Conservation (phyloP, 2,888 invertebrate genomes). For the Oasisia sp. region DNA sequence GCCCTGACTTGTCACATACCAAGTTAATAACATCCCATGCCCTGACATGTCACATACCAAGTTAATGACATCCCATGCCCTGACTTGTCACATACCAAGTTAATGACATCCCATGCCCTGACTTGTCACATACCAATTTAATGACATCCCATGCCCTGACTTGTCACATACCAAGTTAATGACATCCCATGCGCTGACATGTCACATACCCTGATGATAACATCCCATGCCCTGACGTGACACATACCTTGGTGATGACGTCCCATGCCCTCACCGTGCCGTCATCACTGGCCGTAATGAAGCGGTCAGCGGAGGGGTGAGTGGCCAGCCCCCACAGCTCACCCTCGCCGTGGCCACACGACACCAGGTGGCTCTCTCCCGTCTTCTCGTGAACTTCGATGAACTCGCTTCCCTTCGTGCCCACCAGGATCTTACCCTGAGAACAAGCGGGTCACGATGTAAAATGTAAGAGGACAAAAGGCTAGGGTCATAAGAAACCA, state of each 20-base stretch:
- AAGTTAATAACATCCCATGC: too few relatives aligned
- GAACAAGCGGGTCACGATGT: not conserved
- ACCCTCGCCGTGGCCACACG: constrained; percentile 64
- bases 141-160: too few relatives aligned
- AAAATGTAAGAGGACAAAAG: not conserved
- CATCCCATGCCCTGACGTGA: too few relatives aligned
- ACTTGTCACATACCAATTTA: too few relatives aligned
- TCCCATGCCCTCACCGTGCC: constrained; percentile 64
- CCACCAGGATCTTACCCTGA: constrained; percentile 64
- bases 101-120: too few relatives aligned
- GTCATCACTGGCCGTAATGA: constrained; percentile 64
- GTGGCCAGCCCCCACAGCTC: constrained; percentile 64
- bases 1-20: too few relatives aligned
- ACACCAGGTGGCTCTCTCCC: constrained; percentile 52
- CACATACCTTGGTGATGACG: constrained; percentile 54
- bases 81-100: too few relatives aligned
- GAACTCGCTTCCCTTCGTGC: constrained; percentile 63
- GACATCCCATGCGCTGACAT: too few relatives aligned
- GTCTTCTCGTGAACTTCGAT: constrained; percentile 63
- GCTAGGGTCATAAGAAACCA: not conserved
- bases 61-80: too few relatives aligned
- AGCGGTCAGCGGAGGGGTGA: constrained; percentile 56
- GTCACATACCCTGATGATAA: too few relatives aligned
- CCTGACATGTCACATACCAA: too few relatives aligned
- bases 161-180: too few relatives aligned